phyloP scores from a whole-genome alignment of 1,140 invertebrate genomes.

The Cydia strobilella region DNA sequence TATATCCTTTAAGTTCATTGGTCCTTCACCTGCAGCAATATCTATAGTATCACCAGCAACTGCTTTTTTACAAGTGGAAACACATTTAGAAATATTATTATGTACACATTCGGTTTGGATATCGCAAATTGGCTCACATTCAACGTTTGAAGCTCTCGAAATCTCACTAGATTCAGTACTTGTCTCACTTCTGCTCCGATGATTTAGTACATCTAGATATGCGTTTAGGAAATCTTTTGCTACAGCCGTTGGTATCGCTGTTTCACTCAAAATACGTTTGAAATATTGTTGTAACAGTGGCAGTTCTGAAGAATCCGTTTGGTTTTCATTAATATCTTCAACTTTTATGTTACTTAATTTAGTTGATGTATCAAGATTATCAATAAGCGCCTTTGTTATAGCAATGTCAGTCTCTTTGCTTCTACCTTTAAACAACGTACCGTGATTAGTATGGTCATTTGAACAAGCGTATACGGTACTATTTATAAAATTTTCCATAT shows the following conservation, averaged over 20 bases:
- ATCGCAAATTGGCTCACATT: conserved; percentile 46
- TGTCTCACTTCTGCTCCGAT: conserved; percentile 42
- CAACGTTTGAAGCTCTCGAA: conserved; percentile 35
- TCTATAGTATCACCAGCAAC: neutral
- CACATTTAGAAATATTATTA: conserved; percentile 56
- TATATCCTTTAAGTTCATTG: conserved; percentile 47
- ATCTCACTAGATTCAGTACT: conserved; percentile 44
- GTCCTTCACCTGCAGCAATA: neutral
- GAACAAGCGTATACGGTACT: conserved; percentile 62
- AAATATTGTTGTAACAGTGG: conserved; percentile 62
- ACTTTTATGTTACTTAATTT: conserved; percentile 36
- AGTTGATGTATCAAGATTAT: conserved; percentile 52
- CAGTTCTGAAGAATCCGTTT: conserved; percentile 57
- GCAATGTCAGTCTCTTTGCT: conserved; percentile 58
- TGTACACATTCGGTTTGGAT: conserved; percentile 56
- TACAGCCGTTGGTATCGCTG: conserved; percentile 51
- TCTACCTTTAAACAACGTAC: conserved; percentile 25
- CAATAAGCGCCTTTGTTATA: conserved; percentile 59
- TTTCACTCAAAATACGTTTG: conserved; percentile 59
- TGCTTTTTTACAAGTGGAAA: conserved; percentile 34
- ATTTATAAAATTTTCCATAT: conserved; percentile 63
- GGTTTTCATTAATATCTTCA: conserved; percentile 40
- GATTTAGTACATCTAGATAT: conserved; percentile 58
- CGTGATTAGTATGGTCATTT: neutral
- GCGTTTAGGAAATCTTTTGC: conserved; percentile 64